Percentiles rank a stretch among this genome's conserved stretches.
Evolutionary conservation across 2,888 invertebrate genomes (phyloP).

Genomic region (Pammene fasciana): DNA sequence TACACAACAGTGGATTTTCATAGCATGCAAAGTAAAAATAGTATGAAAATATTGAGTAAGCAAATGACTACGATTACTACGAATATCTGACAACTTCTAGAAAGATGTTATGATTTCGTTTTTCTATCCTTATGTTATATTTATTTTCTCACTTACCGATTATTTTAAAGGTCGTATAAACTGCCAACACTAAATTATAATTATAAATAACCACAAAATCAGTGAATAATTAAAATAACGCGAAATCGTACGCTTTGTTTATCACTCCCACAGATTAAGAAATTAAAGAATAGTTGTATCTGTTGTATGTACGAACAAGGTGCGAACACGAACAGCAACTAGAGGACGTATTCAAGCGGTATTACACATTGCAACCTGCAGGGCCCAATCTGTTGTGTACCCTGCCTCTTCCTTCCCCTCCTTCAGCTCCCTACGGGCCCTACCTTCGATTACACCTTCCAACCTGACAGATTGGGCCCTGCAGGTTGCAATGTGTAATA

Average conservation of each 20-base stretch:
- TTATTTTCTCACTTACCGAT: slow-evolving; percentile 19
- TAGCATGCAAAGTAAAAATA: slow-evolving; percentile 14
- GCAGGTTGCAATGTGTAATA: no score
- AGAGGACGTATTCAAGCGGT: no score
- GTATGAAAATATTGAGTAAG: slow-evolving; percentile 5
- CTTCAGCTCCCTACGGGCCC: no score
- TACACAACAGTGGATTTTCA: background rate
- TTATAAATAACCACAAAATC: slow-evolving; percentile 6
- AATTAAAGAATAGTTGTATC: background rate
- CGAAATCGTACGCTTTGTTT: slow-evolving; percentile 34
- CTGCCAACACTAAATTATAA: background rate
- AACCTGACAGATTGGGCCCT: no score
- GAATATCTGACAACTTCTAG: slow-evolving; percentile 29
- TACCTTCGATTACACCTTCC: no score
- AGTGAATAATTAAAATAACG: slow-evolving; percentile 11
- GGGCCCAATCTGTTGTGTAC: no score
- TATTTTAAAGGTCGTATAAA: slow-evolving; percentile 1
- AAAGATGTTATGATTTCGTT: slow-evolving; percentile 9
- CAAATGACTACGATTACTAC: slow-evolving; percentile 9
- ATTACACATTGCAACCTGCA: no score
- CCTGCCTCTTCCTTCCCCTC: no score
- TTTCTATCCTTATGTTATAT: slow-evolving; percentile 10
- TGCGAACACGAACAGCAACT: no score
- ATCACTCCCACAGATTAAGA: slow-evolving; percentile 36
- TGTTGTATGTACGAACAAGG: background rate